Percentiles rank a stretch among this genome's conserved stretches.
Evolutionary conservation across 37 sponge, comb jelly and placozoan genomes (phyloP).

Genomic region (Aplysina aerophoba): DNA sequence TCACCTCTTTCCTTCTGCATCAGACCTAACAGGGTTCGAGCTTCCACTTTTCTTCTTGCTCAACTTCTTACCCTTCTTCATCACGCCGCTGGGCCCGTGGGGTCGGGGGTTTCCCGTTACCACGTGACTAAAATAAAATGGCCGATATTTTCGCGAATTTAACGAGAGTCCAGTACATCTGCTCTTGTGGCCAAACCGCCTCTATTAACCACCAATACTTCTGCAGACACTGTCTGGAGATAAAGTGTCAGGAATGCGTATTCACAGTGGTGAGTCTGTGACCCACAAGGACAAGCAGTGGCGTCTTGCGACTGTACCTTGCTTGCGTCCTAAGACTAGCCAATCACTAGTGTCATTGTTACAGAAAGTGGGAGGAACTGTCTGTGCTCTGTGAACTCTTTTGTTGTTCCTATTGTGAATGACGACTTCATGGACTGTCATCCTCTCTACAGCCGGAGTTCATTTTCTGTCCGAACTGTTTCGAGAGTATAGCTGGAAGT

Average conservation of each 20-base stretch:
- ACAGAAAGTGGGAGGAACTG: too few species aligned
- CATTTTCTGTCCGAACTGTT: slow-evolving; percentile 74
- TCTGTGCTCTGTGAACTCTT: too few species aligned
- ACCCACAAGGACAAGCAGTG: background rate
- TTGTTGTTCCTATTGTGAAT: too few species aligned
- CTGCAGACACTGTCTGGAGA: slow-evolving; percentile 26
- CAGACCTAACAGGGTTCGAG: slow-evolving; percentile 9
- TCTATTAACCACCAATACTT: slow-evolving; percentile 25
- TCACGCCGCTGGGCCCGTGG: too few species aligned
- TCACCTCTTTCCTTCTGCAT: too few species aligned
- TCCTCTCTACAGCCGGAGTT: slow-evolving; percentile 4
- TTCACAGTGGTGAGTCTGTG: slow-evolving; percentile 1
- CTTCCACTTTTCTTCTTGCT: background rate
- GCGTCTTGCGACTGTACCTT: too few species aligned
- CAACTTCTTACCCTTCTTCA: too few species aligned
- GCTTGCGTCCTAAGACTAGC: too few species aligned
- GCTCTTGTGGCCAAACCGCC: slow-evolving; percentile 18
- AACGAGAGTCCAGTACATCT: slow-evolving; percentile 25
- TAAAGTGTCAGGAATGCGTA: slow-evolving; percentile 30
- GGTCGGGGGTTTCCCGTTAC: too few species aligned
- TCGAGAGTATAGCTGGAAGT: slow-evolving; percentile 45
- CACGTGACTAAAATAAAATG: background rate
- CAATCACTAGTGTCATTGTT: too few species aligned
- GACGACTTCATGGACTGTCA: too few species aligned
- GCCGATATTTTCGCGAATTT: background rate